These are phyloP conservation scores for Sepioteuthis lessoniana DNA, from an alignment of 2,888 invertebrate genomes.

Conservation along the genomic window DNA sequence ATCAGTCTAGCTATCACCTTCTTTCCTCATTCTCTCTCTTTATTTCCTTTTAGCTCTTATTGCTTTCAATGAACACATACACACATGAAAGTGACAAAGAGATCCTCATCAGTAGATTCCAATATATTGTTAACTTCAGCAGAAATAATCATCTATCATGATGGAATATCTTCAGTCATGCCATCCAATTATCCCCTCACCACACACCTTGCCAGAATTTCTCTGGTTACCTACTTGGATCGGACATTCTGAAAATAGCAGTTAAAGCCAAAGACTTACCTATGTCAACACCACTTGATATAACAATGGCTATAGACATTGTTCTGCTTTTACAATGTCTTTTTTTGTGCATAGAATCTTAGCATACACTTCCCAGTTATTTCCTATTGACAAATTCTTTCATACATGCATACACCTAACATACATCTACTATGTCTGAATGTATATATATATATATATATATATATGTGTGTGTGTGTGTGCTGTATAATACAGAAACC, in stretches of 20 bases:
- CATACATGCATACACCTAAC: too few relatives aligned
- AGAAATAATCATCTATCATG: background rate
- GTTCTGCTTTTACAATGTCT: too few relatives aligned
- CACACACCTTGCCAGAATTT: background rate
- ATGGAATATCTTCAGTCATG: background rate
- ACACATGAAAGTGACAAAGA: background rate
- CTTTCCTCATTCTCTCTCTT: background rate
- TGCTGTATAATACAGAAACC: too few relatives aligned
- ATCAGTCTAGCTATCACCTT: background rate
- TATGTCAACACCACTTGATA: background rate
- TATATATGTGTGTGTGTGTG: too few relatives aligned
- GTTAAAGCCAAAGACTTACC: background rate
- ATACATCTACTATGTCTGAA: too few relatives aligned
- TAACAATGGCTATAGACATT: too few relatives aligned
- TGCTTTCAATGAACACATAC: background rate
- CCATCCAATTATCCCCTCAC: background rate
- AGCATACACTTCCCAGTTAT: too few relatives aligned
- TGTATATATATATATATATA: too few relatives aligned
- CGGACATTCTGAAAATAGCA: background rate
- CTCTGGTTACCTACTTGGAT: background rate
- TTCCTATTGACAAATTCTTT: too few relatives aligned
- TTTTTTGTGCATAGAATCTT: too few relatives aligned
- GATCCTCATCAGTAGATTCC: background rate
- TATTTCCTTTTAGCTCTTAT: background rate
- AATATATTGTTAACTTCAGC: background rate